These are phyloP conservation scores for Pterobdella sp. DNA, from an alignment of 2,888 invertebrate genomes.

Conservation along the genomic window DNA sequence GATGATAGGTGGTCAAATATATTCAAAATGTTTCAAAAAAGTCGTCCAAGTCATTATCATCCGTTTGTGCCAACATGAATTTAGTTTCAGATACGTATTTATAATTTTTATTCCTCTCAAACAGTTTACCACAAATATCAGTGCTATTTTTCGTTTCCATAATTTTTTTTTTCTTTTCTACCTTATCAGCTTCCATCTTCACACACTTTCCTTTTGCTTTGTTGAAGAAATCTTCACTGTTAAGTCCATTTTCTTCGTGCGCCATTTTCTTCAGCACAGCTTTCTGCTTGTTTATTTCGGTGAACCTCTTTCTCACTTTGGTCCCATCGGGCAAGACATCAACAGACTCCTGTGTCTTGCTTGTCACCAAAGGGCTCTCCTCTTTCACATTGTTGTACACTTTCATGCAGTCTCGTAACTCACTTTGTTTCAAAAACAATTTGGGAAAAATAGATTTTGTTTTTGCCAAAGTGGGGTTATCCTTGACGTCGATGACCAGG, in stretches of 20 bases:
- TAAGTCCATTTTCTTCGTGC: not conserved
- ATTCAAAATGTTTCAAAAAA: constrained; percentile 6
- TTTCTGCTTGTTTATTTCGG: constrained; percentile 41
- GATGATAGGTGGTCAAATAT: no score
- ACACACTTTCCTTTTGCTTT: not conserved
- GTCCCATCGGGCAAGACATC: constrained; percentile 39
- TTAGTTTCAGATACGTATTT: constrained; percentile 5
- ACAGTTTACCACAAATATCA: not conserved
- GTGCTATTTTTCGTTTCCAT: not conserved
- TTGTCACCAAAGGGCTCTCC: constrained; percentile 36
- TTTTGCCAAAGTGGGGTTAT: not conserved
- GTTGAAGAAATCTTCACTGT: not conserved
- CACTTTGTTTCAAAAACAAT: constrained; percentile 17
- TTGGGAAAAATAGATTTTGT: constrained; percentile 18
- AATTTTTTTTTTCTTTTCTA: not conserved
- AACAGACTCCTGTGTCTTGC: constrained; percentile 37
- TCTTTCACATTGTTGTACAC: constrained; percentile 36
- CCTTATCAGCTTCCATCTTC: not conserved
- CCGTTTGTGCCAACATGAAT: not conserved
- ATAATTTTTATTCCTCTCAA: not conserved
- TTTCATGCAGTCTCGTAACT: constrained; percentile 28
- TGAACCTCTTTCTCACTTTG: constrained; percentile 40
- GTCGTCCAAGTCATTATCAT: not conserved
- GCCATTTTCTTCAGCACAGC: constrained; percentile 36
- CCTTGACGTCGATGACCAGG: not conserved